These are phyloP conservation scores for Dicranocentrus wangi DNA, from an alignment of 2,888 invertebrate species.

Conservation along the genomic window DNA sequence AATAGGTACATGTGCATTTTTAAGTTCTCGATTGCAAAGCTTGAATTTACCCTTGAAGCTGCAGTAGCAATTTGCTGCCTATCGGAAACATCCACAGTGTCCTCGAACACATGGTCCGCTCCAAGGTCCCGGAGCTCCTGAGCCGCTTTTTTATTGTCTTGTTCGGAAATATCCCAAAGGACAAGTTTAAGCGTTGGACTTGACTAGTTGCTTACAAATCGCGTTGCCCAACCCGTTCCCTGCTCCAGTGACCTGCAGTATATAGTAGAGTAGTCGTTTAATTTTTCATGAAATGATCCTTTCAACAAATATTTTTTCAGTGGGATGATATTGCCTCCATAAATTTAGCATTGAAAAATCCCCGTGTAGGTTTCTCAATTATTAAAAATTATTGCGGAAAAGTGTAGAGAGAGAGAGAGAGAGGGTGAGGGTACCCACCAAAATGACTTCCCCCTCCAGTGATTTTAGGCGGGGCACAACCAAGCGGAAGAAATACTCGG, in stretches of 20 bases:
- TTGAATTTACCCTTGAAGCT: slow-evolving; percentile 50
- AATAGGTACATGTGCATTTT: not conserved
- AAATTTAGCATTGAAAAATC: no score
- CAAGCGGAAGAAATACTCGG: slow-evolving; percentile 33
- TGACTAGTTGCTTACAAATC: slow-evolving; percentile 79
- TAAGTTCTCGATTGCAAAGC: not conserved
- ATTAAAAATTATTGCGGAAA: no score
- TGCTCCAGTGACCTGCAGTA: slow-evolving; percentile 80
- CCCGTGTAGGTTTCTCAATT: no score
- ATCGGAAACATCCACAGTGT: slow-evolving; percentile 79
- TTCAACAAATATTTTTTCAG: not conserved
- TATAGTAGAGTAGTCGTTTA: not conserved
- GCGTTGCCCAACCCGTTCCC: slow-evolving; percentile 82
- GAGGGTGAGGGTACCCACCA: slow-evolving; percentile 35
- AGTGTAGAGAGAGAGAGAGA: not conserved
- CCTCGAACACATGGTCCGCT: slow-evolving; percentile 76
- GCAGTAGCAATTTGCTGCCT: slow-evolving; percentile 75
- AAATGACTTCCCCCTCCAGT: slow-evolving; percentile 56
- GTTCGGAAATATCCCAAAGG: slow-evolving; percentile 81
- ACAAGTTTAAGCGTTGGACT: slow-evolving; percentile 78
- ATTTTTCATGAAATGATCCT: not conserved
- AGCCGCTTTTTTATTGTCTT: slow-evolving; percentile 77
- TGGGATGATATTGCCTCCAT: no score
- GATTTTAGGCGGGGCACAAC: slow-evolving; percentile 49
- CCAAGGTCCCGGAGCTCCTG: slow-evolving; percentile 76